Evolutionary conservation across 2,113 vertebrate species (phyloP).

Genomic region (Dascyllus trimaculatus): DNA sequence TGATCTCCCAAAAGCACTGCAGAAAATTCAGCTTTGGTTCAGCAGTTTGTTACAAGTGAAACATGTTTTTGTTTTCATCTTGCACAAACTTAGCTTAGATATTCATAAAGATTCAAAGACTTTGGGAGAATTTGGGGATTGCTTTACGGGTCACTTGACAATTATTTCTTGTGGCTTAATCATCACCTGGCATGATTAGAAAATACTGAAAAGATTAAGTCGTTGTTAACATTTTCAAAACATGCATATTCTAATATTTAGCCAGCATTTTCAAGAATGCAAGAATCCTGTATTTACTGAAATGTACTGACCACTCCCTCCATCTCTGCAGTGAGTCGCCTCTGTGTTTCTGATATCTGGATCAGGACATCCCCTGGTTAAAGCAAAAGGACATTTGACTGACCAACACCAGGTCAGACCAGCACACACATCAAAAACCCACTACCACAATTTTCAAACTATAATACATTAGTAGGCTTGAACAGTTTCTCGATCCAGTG

Average conservation of each 20-base stretch:
- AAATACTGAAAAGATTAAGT: not conserved
- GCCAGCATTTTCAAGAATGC: not conserved
- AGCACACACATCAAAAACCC: not conserved
- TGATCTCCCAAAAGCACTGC: not conserved
- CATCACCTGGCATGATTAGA: too few relatives aligned
- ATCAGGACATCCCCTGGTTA: slow-evolving; percentile 92
- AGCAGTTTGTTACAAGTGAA: not conserved
- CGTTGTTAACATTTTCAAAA: not conserved
- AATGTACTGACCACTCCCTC: slow-evolving; percentile 92
- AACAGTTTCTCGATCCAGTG: not conserved
- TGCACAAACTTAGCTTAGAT: too few relatives aligned
- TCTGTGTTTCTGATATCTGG: slow-evolving; percentile 93
- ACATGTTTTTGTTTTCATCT: too few relatives aligned
- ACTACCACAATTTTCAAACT: too few relatives aligned
- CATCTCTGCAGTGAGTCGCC: slow-evolving; percentile 91
- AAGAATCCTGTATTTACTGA: not conserved
- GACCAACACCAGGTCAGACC: not conserved
- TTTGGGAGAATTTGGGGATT: too few relatives aligned
- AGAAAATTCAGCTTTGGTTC: too few relatives aligned
- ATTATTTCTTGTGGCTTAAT: too few relatives aligned
- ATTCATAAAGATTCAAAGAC: too few relatives aligned
- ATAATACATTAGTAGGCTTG: not conserved
- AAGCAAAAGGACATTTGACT: not conserved
- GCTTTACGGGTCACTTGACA: too few relatives aligned
- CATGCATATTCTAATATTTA: not conserved